Evolutionary conservation across 2,113 vertebrate genomes (phyloP), one percentile per base, ranked within the genome.

Genomic region (Misgurnus mizolepis): DNA sequence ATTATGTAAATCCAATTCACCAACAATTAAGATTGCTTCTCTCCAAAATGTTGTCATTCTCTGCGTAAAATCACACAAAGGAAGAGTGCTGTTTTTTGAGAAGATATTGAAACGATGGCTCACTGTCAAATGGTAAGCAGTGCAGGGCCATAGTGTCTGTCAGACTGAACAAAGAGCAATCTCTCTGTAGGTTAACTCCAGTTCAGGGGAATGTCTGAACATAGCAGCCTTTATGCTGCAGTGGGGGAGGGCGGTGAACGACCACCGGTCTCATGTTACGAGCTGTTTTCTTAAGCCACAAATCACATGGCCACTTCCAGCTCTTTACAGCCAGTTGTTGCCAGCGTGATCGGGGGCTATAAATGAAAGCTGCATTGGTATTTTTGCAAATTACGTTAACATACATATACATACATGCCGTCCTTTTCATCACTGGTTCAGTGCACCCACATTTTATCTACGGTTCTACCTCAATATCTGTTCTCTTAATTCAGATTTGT

Each of bases 231-330:
- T 85, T 89, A 86, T 86, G 85, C 72, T 84, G 79, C 76, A 81
- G 83, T 82, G 85, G 87, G 88, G 84, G 83, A 84, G 78, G 84
- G 80, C 72, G 17, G 61, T 64, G 75, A 86, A 82, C 70, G 79
- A 85, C 81, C 82, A 78, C 86, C 85, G 68, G 80, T 82, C 79
- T 88, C 87, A 82, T 75, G 80, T 87, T 88, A 85, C 85, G 69
- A 75, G 80, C 84, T 84, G 83, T 88, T 87, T 90, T 91, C 89
- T 84, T 88, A 88, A 91, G 84, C 89, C 78, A 78, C 80, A 89
- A 89, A 86, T 85, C 85, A 85, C 84, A 82, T 79, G 80, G 84
- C 76, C 78, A 86, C 86, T 83, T 80, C 79, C 62, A 85, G 89
- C 82, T 81, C 81, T 84, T 41, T 83, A 76, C 78, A 81, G 41